Conservation (phyloP, 2,113 vertebrate species). For the Charina bottae region DNA sequence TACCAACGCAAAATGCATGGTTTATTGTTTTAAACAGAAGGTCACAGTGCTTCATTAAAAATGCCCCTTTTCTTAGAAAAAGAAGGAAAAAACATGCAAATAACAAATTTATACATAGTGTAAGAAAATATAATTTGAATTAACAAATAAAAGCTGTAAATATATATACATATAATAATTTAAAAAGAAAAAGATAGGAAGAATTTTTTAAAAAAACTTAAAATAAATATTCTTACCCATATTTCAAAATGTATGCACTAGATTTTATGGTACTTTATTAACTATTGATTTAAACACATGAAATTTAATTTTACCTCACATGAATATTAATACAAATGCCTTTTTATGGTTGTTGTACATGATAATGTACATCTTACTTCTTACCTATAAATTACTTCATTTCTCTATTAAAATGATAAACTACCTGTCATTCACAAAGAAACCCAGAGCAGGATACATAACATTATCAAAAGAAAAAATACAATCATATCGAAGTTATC, state of each 20-base stretch:
- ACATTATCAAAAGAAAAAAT: neutral
- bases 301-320: neutral
- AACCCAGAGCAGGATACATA: neutral
- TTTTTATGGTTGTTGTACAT: neutral
- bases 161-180: neutral
- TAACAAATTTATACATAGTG: neutral
- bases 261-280: conserved; percentile 41
- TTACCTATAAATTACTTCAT: neutral
- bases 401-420: neutral
- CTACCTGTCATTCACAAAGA: neutral
- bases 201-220: conserved; percentile 22
- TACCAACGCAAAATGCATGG: neutral
- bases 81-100: neutral
- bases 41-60: neutral
- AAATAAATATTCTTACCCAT: conserved; percentile 43
- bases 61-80: neutral
- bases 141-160: neutral
- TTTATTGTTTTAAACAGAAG: neutral
- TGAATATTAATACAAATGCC: neutral
- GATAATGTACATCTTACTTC: neutral
- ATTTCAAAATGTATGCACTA: conserved; percentile 42
- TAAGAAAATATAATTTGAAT: neutral
- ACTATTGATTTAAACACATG: conserved; percentile 36
- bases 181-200: neutral
- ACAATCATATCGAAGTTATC: neutral